Evolutionary conservation across 2,797 vertebrate species (phyloP), one percentile per base, ranked within the genome.

Genomic region (Echeneis naucrates): DNA sequence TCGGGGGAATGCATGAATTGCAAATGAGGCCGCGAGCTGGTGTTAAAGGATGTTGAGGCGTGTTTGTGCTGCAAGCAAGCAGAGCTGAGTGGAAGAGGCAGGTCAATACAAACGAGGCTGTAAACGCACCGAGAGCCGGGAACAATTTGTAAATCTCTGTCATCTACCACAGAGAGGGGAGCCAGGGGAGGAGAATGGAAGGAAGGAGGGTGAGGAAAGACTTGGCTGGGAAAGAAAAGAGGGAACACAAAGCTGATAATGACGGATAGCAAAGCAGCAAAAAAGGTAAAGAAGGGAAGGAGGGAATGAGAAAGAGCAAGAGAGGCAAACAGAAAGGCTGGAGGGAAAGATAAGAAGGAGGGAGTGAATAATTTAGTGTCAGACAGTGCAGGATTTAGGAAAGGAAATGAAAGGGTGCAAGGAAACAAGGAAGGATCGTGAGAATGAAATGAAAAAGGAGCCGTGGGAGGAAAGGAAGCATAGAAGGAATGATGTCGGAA

Each of bases 1-100:
- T 44, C 26, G 59, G 56, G 19, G 26, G 64, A 38, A 56, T 63
- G 50, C 38, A 57, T 66, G 75, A 79, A 80, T 69, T 80, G 65
- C 66, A 88, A 85, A 83, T 64, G n/a, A 4, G 42, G 58, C 23
- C 55, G 52, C 53, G 68, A 68, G 66, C 56, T 47, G 2, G 50
- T 37, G 6, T 62, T 72, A 16, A n/a, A 21, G 81, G 70, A 80
- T 1, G 65, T 44, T 42, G 75, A 80, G 38, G 68, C 26, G 14
- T 8, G 68, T 69, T 60, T 32, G 35, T 78, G 68, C 58, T 44
- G 71, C 65, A 64, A 64, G 77, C 0, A 52, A 67, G 77, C 30
- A 54, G 8, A 38, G 17, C 14, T 69, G 57, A 74, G 72, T 38
- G 65, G 33, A 67, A 42, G 44, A 76, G 69, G 67, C 59, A 42